phyloP scores from a whole-genome alignment of 2,797 vertebrate species.

The Vultur gryphus region DNA sequence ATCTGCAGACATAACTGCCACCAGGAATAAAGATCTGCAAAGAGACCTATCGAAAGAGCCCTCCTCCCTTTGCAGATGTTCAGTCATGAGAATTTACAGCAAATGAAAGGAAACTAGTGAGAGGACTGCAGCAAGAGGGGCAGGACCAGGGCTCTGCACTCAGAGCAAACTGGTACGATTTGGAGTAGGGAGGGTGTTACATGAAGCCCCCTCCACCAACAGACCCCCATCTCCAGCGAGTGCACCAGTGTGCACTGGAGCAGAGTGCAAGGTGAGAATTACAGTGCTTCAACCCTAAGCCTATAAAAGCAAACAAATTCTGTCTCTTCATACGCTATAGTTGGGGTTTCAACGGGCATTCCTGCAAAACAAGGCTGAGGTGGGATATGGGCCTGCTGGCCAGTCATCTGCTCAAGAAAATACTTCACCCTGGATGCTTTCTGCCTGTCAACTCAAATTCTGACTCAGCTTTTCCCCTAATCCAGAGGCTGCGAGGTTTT shows the following conservation, averaged over 20 bases:
- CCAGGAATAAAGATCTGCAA: not conserved
- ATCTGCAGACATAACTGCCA: not conserved
- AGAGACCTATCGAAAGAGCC: not conserved
- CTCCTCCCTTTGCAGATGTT: not conserved
- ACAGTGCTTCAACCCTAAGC: not conserved
- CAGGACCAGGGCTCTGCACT: not conserved
- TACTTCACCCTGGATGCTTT: not conserved
- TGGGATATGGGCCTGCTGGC: not conserved
- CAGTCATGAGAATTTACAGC: not conserved
- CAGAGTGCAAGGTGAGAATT: not conserved
- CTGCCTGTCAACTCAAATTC: not conserved
- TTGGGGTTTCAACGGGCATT: not conserved
- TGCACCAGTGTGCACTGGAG: not conserved
- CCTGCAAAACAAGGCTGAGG: not conserved
- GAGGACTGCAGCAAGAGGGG: not conserved
- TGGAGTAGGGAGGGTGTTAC: not conserved
- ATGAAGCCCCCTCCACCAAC: accelerated
- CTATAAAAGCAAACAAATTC: not conserved
- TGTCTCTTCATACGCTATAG: accelerated
- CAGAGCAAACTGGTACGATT: not conserved
- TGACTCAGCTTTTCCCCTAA: not conserved
- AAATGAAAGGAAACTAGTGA: not conserved
- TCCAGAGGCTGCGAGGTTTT: not conserved
- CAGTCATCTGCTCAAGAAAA: not conserved
- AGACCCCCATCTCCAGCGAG: not conserved